Evolutionary conservation across 1,140 invertebrate genomes (phyloP), one percentile per base, ranked within the genome.

Genomic region (Trachymyrmex septentrionalis): DNA sequence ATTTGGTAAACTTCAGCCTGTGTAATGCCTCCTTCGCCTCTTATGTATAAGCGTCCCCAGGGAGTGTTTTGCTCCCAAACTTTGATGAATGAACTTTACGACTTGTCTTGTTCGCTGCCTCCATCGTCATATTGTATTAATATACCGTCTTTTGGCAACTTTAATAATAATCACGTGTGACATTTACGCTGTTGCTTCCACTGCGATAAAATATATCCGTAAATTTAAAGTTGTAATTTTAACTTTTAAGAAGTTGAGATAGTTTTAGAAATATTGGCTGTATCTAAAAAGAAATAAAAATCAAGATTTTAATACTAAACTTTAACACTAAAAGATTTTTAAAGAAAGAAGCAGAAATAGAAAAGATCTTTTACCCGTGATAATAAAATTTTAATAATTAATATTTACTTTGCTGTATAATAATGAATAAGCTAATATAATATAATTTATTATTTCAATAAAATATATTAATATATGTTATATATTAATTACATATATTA

Each of bases 31-130:
- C 64, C 64, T 48, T 21, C 66, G 44, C 21, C 21, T 69, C 55
- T 19, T 9, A n/a, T 61, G 55, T 73, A 73, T 19, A 71, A 72
- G 55, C 67, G 7, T 59, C 24, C 19, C 48, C 3, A 1, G 3
- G 38, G n/a, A 55, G 14, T 67, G 48, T 81, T 80, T 72, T 24
- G n/a, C 67, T 44, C 24, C 12, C 19, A 48, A 82, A 82, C 67
- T 82, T 82, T 73, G 80, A 82, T 82, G 24, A 82, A 82, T 73
- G 67, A 55, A 82, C 53, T 48, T 82, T 61, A 44, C 80, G 34
- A 73, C 55, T 44, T 44, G 30, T 34, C 66, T n/a, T 72, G 63
- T 64, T 44, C 21, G 14, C 30, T 55, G 21, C n/a, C 38, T 21
- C 6, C 10, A 50, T 34, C 64, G 6, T 48, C 19, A 19, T 44